Evolutionary conservation across 2,888 invertebrate species (phyloP), one percentile per base, ranked within the genome.

Genomic region (Drosophila pullipes): DNA sequence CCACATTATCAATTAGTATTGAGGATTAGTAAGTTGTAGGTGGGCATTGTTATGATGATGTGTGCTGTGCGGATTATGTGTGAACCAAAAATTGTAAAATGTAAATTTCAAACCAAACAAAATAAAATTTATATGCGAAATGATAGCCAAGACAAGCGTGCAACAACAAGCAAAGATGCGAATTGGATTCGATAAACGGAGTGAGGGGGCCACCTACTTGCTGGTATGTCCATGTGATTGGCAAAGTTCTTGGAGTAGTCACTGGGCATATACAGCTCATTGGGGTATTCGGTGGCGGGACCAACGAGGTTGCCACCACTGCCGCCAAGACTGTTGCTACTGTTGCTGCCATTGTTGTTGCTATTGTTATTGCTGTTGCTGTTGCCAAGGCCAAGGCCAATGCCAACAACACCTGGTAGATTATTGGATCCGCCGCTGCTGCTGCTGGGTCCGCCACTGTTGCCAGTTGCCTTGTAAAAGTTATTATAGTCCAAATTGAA

Each of bases 221-320:
- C 89, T 52, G 94, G 94, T 77, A 94, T 93, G 76, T 94, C 94
- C 93, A 94, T 93, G 76, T 94, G 94, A 65, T 93, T 93, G 59
- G 92, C 93, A 81, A 92, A 92, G 71, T 90, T 92, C 83, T 93
- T 93, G 22, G 92, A 85, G 83, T 92, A 93, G 69, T 93, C 93
- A 76, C 89, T 92, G 59, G 92, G 87, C 85, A 93, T 90, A 49
- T 93, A 92, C 59, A 93, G 85, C 28, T 93, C 93, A 81, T 92
- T 93, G 55, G 93, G 92, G 76, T 92, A 93, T 62, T 93, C 93
- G 30, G 92, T 80, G 54, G 83, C 78, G 13, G 88, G 78, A 33
- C 70, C 69, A 10, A 74, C 50, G 16, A 47, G 22, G 47, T 47
- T 47, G 25, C 47, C 25, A 25, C 25, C 25, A 25, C 25, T 53